Base-by-base conservation (phyloP, 2,113 vertebrate genomes). In the Microcebus tavaratra region DNA sequence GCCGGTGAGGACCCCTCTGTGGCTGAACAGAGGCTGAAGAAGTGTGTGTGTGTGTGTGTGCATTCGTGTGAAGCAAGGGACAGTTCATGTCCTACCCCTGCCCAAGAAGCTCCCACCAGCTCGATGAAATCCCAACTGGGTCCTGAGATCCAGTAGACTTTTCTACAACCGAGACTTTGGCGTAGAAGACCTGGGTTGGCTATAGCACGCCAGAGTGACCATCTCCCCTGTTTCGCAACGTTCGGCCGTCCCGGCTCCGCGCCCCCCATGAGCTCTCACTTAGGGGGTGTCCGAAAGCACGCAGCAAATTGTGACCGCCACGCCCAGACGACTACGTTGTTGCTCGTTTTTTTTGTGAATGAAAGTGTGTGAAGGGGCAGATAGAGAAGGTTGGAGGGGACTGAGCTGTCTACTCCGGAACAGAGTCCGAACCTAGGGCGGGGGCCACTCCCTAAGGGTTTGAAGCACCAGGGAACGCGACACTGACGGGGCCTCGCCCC, bases 151-250 rank as follows among this genome's bases (percentile, higher is more conserved):
- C 11, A n/a, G 90, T 29, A 73, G 50, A 82, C 50, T 72, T 82
- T 90, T 42, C 87, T 73, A 76, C 25, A 94, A 88, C 0, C 0
- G 3, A 8, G 31, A 79, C 31, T 29, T 67, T 29, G 63, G 34
- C 5, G 0, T 14, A 59, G 15, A 83, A 89, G 61, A 90, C 75
- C 17, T 18, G 11, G 50, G 55, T 80, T 48, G 13, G 65, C 21
- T n/a, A 70, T 1, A n/a, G 27, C 21, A 8, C 2, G 6, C 1
- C 4, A 3, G 0, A 27, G 59, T 5, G 10, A 39, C 21, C 73
- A 50, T 45, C 81, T 63, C 42, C 27, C 5, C 14, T 36, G 31
- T 83, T 39, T 27, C 1, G 5, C 45, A 8, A 39, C 25, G 68
- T 83, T 75, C 53, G 31, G 13, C 8, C 45, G 7, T 45, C 25